phyloP scores from a whole-genome alignment of 2,797 vertebrate species.

The Capromys pilorides region DNA sequence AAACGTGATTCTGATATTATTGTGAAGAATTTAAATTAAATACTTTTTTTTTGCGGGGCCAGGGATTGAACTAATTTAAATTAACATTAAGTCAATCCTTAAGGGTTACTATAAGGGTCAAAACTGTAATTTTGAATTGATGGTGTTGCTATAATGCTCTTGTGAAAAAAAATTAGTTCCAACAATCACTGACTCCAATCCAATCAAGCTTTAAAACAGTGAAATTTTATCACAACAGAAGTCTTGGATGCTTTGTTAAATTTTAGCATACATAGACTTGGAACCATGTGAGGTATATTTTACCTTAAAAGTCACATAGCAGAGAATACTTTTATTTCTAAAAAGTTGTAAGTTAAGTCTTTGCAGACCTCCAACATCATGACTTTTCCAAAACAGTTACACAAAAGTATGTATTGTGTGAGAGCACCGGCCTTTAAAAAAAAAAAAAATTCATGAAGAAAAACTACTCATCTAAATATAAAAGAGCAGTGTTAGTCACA shows the following conservation, averaged over 20 bases:
- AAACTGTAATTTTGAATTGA: not conserved
- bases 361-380: not conserved
- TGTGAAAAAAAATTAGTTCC: slow-evolving; percentile 18
- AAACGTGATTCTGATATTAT: not conserved
- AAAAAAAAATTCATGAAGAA: slow-evolving; percentile 3
- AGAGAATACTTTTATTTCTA: slow-evolving; percentile 22
- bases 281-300: not conserved
- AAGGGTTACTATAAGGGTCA: not conserved
- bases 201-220: slow-evolving; percentile 27
- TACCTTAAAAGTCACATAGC: slow-evolving; percentile 2
- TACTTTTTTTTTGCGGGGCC: no score
- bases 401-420: not conserved
- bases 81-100: not conserved
- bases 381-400: slow-evolving; percentile 5
- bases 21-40: not conserved
- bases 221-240: slow-evolving; percentile 29
- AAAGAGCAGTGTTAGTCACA: slow-evolving; percentile 9
- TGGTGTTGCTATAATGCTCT: not conserved
- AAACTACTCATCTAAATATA: slow-evolving; percentile 21
- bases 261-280: not conserved
- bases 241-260: not conserved
- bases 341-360: slow-evolving; percentile 44
- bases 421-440: not conserved
- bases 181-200: not conserved
- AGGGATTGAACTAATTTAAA: not conserved